A percentile compares a stretch with the other conserved stretches of the same genome.
Evolutionary conservation across 2,113 vertebrate species (phyloP).

Genomic region (Progne subis): DNA sequence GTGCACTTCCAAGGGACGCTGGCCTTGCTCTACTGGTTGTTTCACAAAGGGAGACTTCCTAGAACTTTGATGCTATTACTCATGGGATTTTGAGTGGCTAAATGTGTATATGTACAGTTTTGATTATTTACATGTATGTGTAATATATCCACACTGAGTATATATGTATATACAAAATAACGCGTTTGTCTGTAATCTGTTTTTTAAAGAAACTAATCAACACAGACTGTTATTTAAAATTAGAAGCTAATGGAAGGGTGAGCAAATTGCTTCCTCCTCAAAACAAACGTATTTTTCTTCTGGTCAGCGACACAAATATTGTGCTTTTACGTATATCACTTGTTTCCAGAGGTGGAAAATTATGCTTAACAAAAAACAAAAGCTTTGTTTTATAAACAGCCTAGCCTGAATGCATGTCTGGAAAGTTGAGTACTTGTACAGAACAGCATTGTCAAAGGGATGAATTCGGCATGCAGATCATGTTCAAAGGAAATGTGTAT

Average conservation of each 20-base stretch:
- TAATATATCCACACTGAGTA: neutral
- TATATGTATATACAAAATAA: neutral
- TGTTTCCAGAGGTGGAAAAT: neutral
- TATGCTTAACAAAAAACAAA: neutral
- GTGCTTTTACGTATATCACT: neutral
- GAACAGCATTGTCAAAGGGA: neutral
- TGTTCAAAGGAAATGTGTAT: neutral
- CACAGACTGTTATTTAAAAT: neutral
- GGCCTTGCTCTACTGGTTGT: neutral
- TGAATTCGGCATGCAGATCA: neutral
- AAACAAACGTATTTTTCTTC: neutral
- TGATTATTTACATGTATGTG: neutral
- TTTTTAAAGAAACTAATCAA: neutral
- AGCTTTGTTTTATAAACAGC: neutral
- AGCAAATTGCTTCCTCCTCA: neutral
- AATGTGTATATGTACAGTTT: neutral
- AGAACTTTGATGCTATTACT: neutral
- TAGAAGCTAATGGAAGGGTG: neutral
- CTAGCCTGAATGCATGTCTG: neutral
- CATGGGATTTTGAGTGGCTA: neutral
- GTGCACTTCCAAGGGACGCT: neutral
- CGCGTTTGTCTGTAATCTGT: neutral
- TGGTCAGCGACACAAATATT: neutral
- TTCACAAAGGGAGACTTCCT: neutral
- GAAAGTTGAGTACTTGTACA: neutral